Evolutionary conservation across 2,797 vertebrate species (phyloP).

Genomic region (Onychomys arenicola): DNA sequence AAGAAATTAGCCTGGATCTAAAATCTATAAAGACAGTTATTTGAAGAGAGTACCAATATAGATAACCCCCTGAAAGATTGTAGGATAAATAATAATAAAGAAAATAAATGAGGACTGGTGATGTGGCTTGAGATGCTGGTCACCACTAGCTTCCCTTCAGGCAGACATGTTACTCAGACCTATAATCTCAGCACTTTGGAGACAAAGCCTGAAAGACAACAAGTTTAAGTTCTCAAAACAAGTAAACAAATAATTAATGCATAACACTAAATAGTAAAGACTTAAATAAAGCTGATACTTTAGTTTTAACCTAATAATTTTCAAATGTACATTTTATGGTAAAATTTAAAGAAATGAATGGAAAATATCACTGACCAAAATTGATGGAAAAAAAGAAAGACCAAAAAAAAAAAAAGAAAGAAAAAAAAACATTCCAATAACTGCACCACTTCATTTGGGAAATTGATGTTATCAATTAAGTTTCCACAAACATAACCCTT

Average conservation of each 20-base stretch:
- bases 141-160: background rate
- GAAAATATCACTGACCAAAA: background rate
- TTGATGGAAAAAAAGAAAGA: background rate
- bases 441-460: background rate
- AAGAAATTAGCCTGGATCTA: background rate
- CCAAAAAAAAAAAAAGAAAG: background rate
- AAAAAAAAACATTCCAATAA: background rate
- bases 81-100: background rate
- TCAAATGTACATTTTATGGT: background rate
- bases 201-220: too few relatives aligned
- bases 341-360: background rate
- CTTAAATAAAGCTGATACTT: background rate
- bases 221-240: background rate
- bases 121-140: background rate
- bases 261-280: background rate
- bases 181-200: too few relatives aligned
- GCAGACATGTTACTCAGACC: background rate
- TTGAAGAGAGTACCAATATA: background rate
- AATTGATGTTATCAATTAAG: background rate
- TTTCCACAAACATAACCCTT: background rate
- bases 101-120: background rate
- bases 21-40: background rate
- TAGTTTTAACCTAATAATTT: background rate
- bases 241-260: background rate
- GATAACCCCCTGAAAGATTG: background rate